These are phyloP conservation scores for Zoanthus solanderi DNA, from an alignment of 92 coral and sea anemone species.

Conservation along the genomic window DNA sequence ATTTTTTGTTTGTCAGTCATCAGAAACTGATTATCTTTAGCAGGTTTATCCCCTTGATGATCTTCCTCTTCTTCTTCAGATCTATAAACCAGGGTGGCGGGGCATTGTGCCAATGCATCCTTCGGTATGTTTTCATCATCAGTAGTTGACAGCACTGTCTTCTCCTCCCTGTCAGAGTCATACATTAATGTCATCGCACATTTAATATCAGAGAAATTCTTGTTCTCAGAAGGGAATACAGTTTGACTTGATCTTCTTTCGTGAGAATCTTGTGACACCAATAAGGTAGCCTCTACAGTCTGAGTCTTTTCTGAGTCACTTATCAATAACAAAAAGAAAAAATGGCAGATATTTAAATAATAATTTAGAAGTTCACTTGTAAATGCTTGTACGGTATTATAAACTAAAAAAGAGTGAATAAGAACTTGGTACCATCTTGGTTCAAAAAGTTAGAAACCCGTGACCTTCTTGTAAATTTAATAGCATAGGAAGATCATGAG, in stretches of 20 bases:
- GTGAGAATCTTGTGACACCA: constrained; percentile 1
- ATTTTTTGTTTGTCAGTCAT: not conserved
- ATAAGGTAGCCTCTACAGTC: constrained; percentile 18
- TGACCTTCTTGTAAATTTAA: too few species aligned
- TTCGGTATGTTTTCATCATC: not conserved
- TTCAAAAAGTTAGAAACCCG: too few species aligned
- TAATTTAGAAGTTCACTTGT: not conserved
- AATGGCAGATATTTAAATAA: not conserved
- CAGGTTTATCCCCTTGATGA: not conserved
- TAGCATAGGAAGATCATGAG: too few species aligned
- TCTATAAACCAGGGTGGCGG: constrained; percentile 25
- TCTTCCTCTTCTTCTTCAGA: constrained; percentile 33
- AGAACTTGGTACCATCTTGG: too few species aligned
- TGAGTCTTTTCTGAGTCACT: constrained; percentile 22
- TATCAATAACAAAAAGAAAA: not conserved
- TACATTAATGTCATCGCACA: constrained; percentile 27
- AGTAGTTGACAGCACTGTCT: not conserved
- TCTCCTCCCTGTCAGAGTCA: constrained; percentile 18
- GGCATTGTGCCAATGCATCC: not conserved
- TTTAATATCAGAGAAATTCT: not conserved
- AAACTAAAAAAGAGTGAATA: too few species aligned
- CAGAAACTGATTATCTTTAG: not conserved
- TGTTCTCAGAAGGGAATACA: not conserved
- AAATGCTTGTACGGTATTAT: not conserved
- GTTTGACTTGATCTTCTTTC: constrained; percentile 24